Conservation (phyloP, 2,113 vertebrate species). For the Megaceryle maxima region DNA sequence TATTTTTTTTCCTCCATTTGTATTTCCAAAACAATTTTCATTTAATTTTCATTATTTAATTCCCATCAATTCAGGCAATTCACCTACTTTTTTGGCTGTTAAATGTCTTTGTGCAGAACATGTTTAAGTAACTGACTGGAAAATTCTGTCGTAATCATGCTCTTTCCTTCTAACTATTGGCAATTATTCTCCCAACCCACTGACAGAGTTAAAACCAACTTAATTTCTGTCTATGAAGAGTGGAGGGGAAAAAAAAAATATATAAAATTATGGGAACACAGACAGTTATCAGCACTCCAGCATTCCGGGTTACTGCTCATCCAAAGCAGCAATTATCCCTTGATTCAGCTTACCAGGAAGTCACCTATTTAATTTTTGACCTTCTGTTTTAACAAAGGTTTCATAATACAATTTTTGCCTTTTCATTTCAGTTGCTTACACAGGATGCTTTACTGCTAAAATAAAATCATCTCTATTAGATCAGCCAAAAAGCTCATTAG, state of each 20-base stretch:
- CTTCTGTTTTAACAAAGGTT: not conserved
- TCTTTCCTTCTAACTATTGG: not conserved
- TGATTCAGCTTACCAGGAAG: not conserved
- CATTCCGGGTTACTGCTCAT: not conserved
- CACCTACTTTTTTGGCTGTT: not conserved
- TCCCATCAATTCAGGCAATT: conserved; percentile 27
- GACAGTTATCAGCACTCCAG: not conserved
- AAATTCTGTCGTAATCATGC: not conserved
- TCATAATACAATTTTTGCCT: not conserved
- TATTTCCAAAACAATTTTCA: conserved; percentile 51
- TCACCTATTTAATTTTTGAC: not conserved
- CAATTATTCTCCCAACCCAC: not conserved
- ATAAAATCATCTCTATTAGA: not conserved
- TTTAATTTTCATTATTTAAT: conserved; percentile 49
- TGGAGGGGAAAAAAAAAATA: not conserved
- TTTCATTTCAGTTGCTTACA: conserved; percentile 11
- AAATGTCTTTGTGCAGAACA: not conserved
- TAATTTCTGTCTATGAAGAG: not conserved
- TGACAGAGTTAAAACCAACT: not conserved
- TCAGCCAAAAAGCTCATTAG: not conserved
- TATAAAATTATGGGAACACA: not conserved
- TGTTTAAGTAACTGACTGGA: not conserved
- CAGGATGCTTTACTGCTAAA: not conserved
- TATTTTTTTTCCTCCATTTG: not conserved
- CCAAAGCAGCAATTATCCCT: not conserved